Percentiles rank a stretch among this genome's conserved stretches.
Evolutionary conservation across 2,888 invertebrate species (phyloP).

Genomic region (Neoitamus cyanurus): DNA sequence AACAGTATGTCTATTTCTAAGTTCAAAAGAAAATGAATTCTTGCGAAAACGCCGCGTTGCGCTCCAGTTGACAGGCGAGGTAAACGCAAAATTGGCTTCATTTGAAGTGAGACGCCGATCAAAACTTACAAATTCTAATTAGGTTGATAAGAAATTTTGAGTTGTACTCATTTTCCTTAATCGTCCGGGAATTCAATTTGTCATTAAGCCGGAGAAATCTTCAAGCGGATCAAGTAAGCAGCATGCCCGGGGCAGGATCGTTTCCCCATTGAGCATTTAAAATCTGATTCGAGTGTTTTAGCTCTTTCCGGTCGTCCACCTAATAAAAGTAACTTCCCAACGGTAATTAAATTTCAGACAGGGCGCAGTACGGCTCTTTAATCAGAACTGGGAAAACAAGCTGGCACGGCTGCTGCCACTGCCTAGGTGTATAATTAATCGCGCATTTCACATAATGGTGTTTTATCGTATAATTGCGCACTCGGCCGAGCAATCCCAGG

Average conservation of each 20-base stretch:
- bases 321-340: not conserved
- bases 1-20: not conserved
- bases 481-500: not conserved
- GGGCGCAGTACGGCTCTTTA: constrained; percentile 61
- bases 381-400: not conserved
- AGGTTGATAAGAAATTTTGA: not conserved
- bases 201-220: too few species aligned
- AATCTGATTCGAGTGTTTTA: not conserved
- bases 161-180: not conserved
- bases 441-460: not conserved
- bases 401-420: not conserved
- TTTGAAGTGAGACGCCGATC: not conserved
- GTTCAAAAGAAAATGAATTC: not conserved
- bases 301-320: not conserved
- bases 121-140: not conserved
- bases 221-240: too few species aligned
- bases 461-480: not conserved
- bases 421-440: not conserved
- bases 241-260: too few species aligned
- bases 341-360: constrained; percentile 60
- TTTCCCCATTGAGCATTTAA: not conserved
- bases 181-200: not conserved
- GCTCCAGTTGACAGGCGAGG: not conserved
- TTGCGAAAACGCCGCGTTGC: not conserved
- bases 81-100: not conserved